These are phyloP conservation scores for Scaptodrosophila lebanonensis DNA, from an alignment of 1,140 invertebrate genomes.

Conservation along the genomic window DNA sequence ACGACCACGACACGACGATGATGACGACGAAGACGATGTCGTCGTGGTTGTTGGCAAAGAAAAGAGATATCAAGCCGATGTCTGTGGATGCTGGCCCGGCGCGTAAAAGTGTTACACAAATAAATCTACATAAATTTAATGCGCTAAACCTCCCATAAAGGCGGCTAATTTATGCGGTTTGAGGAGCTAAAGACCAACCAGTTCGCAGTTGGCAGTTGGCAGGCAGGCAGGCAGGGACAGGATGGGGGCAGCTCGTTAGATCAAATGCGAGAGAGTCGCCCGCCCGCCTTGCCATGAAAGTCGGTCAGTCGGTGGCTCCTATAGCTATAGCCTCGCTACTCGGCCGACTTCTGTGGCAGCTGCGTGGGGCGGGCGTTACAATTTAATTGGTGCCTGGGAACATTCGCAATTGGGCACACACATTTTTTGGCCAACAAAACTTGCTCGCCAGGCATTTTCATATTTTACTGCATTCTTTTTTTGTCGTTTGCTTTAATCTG, in stretches of 20 bases:
- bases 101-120: slow-evolving; percentile 61
- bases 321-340: too few relatives aligned
- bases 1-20: too few relatives aligned
- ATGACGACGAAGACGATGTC: too few relatives aligned
- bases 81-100: slow-evolving; percentile 11
- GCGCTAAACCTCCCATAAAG: slow-evolving; percentile 28
- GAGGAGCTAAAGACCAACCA: slow-evolving; percentile 13
- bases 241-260: slow-evolving; percentile 41
- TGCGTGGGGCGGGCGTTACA: slow-evolving; percentile 24
- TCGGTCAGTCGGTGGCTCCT: slow-evolving; percentile 30
- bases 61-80: slow-evolving; percentile 53
- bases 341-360: too few relatives aligned
- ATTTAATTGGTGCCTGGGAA: slow-evolving; percentile 48
- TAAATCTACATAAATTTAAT: slow-evolving; percentile 69
- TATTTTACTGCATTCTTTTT: slow-evolving; percentile 56
- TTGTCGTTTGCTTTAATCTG: slow-evolving; percentile 57
- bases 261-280: slow-evolving; percentile 1
- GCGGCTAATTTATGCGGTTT: slow-evolving; percentile 30
- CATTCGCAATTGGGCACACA: slow-evolving; percentile 2
- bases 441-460: slow-evolving; percentile 41
- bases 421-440: background rate
- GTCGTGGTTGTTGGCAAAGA: slow-evolving; percentile 8
- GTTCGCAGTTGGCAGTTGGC: background rate
- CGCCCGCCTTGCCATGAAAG: slow-evolving; percentile 14
- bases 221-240: background rate